Conservation (phyloP, 2,113 vertebrate genomes). For the Crotalus tigris region DNA sequence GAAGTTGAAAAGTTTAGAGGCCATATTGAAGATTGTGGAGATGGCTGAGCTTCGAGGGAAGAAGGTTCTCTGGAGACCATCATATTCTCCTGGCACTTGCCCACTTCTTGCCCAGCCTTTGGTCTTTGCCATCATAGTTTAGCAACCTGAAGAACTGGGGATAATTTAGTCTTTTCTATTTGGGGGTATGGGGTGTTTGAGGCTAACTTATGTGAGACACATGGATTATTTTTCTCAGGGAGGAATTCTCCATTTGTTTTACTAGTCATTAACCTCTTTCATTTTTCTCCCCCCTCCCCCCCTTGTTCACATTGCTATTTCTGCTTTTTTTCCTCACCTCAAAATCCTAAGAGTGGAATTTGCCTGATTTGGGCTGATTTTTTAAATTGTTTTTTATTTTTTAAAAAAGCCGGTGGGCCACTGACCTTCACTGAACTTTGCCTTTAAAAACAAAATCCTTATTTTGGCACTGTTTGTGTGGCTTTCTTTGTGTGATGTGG, state of each 20-base stretch:
- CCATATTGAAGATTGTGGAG: background rate
- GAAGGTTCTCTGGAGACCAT: background rate
- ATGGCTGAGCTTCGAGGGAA: background rate
- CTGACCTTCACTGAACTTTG: background rate
- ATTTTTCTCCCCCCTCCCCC: background rate
- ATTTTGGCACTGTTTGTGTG: fast-evolving
- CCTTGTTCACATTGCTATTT: background rate
- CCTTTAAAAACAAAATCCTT: background rate
- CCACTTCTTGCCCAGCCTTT: background rate
- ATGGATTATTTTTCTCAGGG: background rate
- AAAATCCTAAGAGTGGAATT: background rate
- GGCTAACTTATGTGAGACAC: background rate
- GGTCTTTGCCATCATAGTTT: background rate
- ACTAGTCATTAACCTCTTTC: background rate
- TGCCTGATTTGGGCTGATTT: background rate
- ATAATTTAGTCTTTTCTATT: background rate
- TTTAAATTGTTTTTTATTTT: background rate
- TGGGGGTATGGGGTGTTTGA: background rate
- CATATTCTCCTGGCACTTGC: background rate
- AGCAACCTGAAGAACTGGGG: background rate
- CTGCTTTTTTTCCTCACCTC: background rate
- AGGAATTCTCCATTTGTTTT: background rate
- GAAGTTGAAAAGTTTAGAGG: fast-evolving
- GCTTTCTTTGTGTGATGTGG: background rate
- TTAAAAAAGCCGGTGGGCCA: background rate